Evolutionary conservation across 2,113 vertebrate species (phyloP).

Genomic region (Equus quagga): DNA sequence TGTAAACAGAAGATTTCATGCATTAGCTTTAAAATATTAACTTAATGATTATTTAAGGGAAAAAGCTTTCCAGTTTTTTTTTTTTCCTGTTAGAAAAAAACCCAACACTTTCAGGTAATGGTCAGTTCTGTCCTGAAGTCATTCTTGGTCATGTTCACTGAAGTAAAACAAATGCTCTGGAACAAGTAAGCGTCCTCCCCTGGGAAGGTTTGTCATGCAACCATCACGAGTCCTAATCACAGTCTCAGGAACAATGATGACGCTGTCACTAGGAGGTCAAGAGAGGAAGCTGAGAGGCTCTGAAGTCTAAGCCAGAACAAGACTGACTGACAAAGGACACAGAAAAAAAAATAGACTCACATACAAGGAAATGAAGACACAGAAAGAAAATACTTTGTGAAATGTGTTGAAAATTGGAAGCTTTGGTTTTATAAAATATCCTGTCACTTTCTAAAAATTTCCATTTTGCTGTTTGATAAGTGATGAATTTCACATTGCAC

Average conservation of each 20-base stretch:
- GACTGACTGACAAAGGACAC: conserved; percentile 36
- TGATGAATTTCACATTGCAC: conserved; percentile 68
- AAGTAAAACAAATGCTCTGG: conserved; percentile 50
- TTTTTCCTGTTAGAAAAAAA: background rate
- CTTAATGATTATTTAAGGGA: background rate
- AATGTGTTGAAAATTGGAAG: conserved; percentile 66
- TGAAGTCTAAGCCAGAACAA: background rate
- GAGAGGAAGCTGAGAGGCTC: background rate
- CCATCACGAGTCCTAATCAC: conserved; percentile 25
- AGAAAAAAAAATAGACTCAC: background rate
- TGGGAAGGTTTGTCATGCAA: conserved; percentile 42
- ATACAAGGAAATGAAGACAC: conserved; percentile 9
- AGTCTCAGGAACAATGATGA: conserved; percentile 46
- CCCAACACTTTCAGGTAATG: background rate
- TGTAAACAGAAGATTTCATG: background rate
- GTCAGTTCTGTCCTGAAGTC: conserved; percentile 4
- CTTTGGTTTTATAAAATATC: conserved; percentile 67
- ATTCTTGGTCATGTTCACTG: background rate
- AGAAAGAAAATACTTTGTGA: conserved; percentile 34
- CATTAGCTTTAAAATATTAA: background rate
- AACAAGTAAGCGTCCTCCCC: background rate
- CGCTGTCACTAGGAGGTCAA: conserved; percentile 33
- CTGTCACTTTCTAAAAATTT: conserved; percentile 72
- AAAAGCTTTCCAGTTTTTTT: background rate
- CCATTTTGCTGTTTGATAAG: conserved; percentile 67